phyloP scores from a whole-genome alignment of 2,888 invertebrate genomes.

The Brenthis ino region DNA sequence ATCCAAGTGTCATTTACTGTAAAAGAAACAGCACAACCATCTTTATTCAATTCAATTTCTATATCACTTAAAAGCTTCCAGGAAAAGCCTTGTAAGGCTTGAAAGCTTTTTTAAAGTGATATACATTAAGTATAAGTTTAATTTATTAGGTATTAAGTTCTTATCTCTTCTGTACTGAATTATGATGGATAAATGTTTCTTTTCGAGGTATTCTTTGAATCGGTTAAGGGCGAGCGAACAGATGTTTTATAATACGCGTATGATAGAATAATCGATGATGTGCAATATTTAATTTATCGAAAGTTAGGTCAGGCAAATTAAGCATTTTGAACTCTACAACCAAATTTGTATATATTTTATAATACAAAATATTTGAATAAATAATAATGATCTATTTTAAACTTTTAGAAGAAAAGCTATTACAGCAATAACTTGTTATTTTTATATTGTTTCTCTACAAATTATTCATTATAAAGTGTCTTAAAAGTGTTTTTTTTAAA shows the following conservation, averaged over 20 bases:
- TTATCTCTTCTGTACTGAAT: conserved; percentile 19
- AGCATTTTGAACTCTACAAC: too few relatives aligned
- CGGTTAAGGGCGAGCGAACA: conserved; percentile 6
- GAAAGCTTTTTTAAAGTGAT: conserved; percentile 12
- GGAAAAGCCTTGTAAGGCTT: conserved; percentile 16
- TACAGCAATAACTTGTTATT: too few relatives aligned
- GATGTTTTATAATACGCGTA: conserved; percentile 11
- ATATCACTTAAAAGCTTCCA: conserved; percentile 19
- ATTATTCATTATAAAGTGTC: conserved; percentile 1
- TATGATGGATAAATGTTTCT: conserved; percentile 23
- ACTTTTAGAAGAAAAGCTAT: too few relatives aligned
- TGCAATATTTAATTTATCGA: conserved; percentile 3
- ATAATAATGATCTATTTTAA: too few relatives aligned
- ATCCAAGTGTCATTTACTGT: background rate
- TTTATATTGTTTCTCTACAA: background rate
- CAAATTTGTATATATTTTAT: too few relatives aligned
- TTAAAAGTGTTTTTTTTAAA: background rate
- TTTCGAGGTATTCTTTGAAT: conserved; percentile 15
- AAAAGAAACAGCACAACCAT: background rate
- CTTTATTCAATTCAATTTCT: conserved; percentile 5
- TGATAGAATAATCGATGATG: conserved; percentile 10
- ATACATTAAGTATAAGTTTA: conserved; percentile 16
- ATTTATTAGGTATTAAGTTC: conserved; percentile 22
- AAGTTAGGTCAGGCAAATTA: background rate
- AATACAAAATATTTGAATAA: too few relatives aligned